A percentile compares a stretch with the other conserved stretches of the same genome.
Evolutionary conservation across 2,113 vertebrate species (phyloP).

Genomic region (Phalacrocorax brasilianus): DNA sequence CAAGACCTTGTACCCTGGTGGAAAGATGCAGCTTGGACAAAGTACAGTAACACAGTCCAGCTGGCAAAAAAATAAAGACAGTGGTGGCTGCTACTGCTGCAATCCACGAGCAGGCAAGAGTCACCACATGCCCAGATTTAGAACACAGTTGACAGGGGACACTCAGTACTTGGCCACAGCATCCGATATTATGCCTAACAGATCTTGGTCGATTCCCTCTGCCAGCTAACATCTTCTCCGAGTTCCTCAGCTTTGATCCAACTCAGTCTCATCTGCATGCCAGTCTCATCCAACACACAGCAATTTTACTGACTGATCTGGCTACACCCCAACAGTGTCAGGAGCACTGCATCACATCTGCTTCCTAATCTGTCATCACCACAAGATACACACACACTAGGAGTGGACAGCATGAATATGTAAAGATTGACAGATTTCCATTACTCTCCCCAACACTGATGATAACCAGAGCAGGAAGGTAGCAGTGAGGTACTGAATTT

Average conservation of each 20-base stretch:
- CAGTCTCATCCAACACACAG: neutral
- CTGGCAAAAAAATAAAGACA: neutral
- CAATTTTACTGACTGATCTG: neutral
- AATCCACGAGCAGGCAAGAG: neutral
- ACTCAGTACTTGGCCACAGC: neutral
- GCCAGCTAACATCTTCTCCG: accelerated
- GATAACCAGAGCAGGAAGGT: neutral
- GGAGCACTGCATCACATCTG: neutral
- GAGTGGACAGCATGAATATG: accelerated
- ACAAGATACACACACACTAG: neutral
- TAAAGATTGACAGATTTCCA: neutral
- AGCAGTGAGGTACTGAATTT: neutral
- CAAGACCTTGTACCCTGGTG: neutral
- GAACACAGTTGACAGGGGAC: neutral
- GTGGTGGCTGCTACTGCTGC: neutral
- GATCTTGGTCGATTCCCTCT: neutral
- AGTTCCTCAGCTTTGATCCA: neutral
- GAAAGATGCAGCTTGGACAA: neutral
- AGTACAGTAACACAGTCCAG: neutral
- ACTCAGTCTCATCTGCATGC: neutral
- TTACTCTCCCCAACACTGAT: neutral
- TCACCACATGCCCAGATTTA: neutral
- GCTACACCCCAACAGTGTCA: neutral
- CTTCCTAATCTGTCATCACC: neutral
- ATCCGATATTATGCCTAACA: neutral